Evolutionary conservation across 2,797 vertebrate genomes (phyloP).

Genomic region (Ceryle rudis): DNA sequence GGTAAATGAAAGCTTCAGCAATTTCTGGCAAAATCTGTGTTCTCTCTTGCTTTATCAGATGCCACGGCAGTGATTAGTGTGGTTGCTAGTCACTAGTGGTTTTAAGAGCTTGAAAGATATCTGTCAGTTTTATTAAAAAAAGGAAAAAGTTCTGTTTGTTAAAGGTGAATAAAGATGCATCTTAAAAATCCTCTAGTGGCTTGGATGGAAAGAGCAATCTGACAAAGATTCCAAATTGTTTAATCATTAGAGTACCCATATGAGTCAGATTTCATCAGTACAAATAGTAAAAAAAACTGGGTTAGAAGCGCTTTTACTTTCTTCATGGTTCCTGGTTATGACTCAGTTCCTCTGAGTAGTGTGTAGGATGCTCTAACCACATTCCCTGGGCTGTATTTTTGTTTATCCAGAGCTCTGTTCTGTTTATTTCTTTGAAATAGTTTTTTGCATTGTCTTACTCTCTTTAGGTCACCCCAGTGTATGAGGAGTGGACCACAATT

Average conservation of each 20-base stretch:
- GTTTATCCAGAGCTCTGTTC: slow-evolving; percentile 13
- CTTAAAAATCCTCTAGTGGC: background rate
- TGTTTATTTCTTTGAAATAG: background rate
- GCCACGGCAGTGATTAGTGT: background rate
- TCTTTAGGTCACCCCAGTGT: slow-evolving; percentile 91
- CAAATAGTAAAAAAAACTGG: background rate
- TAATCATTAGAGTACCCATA: background rate
- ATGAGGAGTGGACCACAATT: slow-evolving; percentile 93
- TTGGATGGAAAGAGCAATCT: background rate
- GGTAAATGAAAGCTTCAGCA: background rate
- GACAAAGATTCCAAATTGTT: background rate
- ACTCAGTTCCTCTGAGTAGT: background rate
- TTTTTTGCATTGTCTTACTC: background rate
- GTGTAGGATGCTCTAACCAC: background rate
- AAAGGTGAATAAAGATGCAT: background rate
- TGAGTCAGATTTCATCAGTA: slow-evolving; percentile 1
- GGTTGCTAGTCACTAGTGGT: background rate
- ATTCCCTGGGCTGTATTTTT: background rate
- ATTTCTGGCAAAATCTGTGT: background rate
- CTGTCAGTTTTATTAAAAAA: background rate
- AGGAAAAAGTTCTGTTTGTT: background rate
- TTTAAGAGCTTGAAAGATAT: background rate
- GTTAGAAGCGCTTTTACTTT: slow-evolving; percentile 35
- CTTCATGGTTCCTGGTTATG: background rate
- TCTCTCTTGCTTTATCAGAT: background rate